Conservation (phyloP, 2,113 vertebrate species). For the Poeciliopsis turrubarensis region DNA sequence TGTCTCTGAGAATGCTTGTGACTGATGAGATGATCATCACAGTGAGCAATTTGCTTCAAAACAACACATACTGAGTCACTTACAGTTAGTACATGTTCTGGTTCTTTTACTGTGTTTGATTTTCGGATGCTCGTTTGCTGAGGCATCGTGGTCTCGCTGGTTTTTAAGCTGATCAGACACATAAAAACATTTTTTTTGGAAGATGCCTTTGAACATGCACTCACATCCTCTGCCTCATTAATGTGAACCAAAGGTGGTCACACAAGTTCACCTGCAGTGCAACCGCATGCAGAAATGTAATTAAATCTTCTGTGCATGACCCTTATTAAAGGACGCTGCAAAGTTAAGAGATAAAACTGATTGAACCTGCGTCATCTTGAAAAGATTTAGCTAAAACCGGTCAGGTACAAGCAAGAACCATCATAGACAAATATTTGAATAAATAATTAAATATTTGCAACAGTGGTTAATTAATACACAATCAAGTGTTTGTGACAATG, state of each 20-base stretch:
- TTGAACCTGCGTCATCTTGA: neutral
- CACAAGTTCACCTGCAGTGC: neutral
- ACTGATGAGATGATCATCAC: neutral
- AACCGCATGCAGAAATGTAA: conserved; percentile 10
- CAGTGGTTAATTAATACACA: neutral
- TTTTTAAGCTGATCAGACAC: neutral
- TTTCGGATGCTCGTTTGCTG: neutral
- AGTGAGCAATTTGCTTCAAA: conserved; percentile 21
- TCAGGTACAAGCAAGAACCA: neutral
- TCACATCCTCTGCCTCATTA: conserved; percentile 11
- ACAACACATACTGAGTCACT: conserved; percentile 46
- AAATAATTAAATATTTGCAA: neutral
- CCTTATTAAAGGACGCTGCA: neutral
- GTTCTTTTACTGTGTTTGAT: conserved; percentile 20
- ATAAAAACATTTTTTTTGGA: neutral
- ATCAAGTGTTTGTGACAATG: neutral
- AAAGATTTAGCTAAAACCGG: neutral
- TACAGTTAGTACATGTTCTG: conserved; percentile 13
- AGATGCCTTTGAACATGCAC: neutral
- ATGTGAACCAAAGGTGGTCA: neutral
- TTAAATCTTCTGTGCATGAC: neutral
- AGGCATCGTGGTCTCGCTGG: neutral
- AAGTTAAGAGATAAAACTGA: neutral
- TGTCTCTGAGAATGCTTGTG: conserved; percentile 16
- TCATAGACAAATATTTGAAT: neutral